Evolutionary conservation across 2,797 vertebrate species (phyloP).

Genomic region (Nannoperca australis): DNA sequence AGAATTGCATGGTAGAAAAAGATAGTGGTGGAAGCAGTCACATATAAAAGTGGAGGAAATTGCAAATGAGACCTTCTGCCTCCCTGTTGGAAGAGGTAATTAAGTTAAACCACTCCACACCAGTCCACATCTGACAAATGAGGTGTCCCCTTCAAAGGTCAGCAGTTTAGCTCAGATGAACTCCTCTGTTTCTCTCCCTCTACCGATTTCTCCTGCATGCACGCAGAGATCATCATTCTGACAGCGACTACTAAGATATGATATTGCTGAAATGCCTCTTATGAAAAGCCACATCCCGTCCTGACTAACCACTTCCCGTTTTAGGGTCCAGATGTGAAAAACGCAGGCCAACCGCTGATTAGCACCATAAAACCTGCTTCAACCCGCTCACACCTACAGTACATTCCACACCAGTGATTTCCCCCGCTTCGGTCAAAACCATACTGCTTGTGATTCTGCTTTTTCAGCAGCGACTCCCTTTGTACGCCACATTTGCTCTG

Average conservation of each 20-base stretch:
- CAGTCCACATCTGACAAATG: conserved; percentile 65
- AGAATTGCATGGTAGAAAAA: conserved; percentile 4
- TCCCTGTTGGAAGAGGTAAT: conserved; percentile 60
- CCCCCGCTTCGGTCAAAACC: conserved; percentile 46
- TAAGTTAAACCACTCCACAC: conserved; percentile 65
- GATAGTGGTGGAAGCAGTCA: conserved; percentile 20
- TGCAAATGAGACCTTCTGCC: conserved; percentile 68
- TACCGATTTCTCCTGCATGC: conserved; percentile 13
- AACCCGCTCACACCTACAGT: conserved; percentile 52
- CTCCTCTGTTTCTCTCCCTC: conserved; percentile 21
- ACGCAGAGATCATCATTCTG: conserved; percentile 22
- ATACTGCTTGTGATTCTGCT: conserved; percentile 54
- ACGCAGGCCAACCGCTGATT: conserved; percentile 59
- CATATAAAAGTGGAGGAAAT: conserved; percentile 58
- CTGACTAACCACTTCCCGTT: conserved; percentile 51
- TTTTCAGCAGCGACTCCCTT: conserved; percentile 59
- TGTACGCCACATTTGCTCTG: conserved; percentile 65
- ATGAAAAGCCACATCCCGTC: conserved; percentile 53
- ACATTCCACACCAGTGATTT: conserved; percentile 61
- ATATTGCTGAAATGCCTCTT: neutral
- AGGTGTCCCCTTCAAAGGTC: conserved; percentile 63
- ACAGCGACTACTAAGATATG: neutral
- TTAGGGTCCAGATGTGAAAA: conserved; percentile 60
- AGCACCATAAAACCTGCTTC: conserved; percentile 55
- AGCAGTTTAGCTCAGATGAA: conserved; percentile 53